Evolutionary conservation across 2,888 invertebrate genomes (phyloP).

Genomic region (Drosophila histrio): DNA sequence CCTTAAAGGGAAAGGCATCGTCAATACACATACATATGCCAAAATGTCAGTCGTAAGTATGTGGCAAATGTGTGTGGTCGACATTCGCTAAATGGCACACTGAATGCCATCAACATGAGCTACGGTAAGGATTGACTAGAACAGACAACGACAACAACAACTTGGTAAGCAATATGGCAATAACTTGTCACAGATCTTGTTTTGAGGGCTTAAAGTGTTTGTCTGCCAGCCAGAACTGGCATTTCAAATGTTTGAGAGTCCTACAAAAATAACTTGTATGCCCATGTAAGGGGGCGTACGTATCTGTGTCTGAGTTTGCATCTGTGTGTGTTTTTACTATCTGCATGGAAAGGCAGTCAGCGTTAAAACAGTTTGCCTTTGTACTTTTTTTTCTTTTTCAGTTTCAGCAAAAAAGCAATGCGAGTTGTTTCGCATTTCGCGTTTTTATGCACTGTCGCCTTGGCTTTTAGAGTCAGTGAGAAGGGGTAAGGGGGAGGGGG

Average conservation of each 20-base stretch:
- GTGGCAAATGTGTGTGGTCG: constrained; percentile 15
- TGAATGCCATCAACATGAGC: not conserved
- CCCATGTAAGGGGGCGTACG: not conserved
- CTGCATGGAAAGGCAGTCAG: constrained; percentile 14
- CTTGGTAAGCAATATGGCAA: constrained; percentile 32
- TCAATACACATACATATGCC: constrained; percentile 59
- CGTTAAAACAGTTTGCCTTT: constrained; percentile 47
- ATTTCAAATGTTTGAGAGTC: constrained; percentile 4
- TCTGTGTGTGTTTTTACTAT: not conserved
- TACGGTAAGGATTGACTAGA: not conserved
- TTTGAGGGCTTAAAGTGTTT: constrained; percentile 31
- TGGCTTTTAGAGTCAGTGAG: not conserved
- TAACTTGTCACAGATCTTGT: constrained; percentile 31
- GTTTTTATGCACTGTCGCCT: constrained; percentile 51
- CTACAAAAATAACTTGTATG: not conserved
- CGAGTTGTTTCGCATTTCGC: constrained; percentile 46
- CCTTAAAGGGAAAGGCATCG: constrained; percentile 39
- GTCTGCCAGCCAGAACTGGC: constrained; percentile 7
- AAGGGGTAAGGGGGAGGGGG: not conserved
- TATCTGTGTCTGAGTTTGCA: not conserved
- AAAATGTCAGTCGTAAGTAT: constrained; percentile 26
- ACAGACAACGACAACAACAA: constrained; percentile 32
- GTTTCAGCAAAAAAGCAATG: constrained; percentile 24
- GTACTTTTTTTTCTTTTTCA: constrained; percentile 32
- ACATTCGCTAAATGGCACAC: constrained; percentile 17